A percentile compares a stretch with the other conserved stretches of the same genome.
Evolutionary conservation across 2,888 invertebrate genomes (phyloP).

Genomic region (Sceliomorpha sp.): DNA sequence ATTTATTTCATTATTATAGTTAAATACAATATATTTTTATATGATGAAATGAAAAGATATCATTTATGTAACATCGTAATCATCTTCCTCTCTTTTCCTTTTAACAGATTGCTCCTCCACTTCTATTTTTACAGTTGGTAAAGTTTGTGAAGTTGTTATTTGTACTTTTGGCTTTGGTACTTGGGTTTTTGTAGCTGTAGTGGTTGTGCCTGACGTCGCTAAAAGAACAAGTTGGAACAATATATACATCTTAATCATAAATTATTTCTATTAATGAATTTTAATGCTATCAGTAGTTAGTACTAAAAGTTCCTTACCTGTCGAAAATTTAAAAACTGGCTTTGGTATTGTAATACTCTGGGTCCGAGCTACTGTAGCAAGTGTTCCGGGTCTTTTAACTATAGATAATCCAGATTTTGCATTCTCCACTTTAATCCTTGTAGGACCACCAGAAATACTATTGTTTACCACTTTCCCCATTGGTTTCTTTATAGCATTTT

Average conservation of each 20-base stretch:
- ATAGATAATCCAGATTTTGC: slow-evolving; percentile 82
- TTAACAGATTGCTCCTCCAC: slow-evolving; percentile 70
- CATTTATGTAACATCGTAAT: slow-evolving; percentile 73
- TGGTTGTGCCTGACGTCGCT: slow-evolving; percentile 57
- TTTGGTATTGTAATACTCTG: slow-evolving; percentile 88
- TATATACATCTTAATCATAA: neutral
- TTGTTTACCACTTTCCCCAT: slow-evolving; percentile 64
- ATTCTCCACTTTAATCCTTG: slow-evolving; percentile 80
- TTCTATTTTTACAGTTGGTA: slow-evolving; percentile 72
- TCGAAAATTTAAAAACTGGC: slow-evolving; percentile 87
- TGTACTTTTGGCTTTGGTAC: slow-evolving; percentile 75
- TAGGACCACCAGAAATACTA: slow-evolving; percentile 60
- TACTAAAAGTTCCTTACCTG: slow-evolving; percentile 66
- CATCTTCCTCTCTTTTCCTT: slow-evolving; percentile 76
- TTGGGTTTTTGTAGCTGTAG: slow-evolving; percentile 64
- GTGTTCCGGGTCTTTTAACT: slow-evolving; percentile 81
- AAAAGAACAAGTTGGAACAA: neutral
- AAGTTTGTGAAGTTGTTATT: slow-evolving; percentile 67
- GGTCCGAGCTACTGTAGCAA: slow-evolving; percentile 83
- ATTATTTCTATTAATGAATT: neutral
- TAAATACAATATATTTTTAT: too few relatives aligned
- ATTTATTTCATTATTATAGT: too few relatives aligned
- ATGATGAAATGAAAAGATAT: neutral
- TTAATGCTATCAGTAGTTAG: neutral
- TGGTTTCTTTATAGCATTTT: slow-evolving; percentile 72